phyloP scores from a whole-genome alignment of 2,888 invertebrate genomes.

The Arctia plantaginis region DNA sequence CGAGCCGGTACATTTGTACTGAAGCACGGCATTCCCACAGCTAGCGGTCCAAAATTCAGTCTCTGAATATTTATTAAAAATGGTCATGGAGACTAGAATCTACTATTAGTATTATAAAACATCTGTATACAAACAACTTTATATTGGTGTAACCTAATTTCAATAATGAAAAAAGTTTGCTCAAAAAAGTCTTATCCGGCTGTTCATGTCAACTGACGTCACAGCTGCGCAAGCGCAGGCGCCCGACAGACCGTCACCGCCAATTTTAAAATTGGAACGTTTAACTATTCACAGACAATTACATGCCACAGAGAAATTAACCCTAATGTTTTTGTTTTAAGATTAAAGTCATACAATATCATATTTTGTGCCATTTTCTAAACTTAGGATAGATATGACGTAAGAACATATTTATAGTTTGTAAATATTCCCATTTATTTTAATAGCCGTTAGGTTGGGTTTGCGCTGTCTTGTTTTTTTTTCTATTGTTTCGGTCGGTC shows the following conservation, averaged over 20 bases:
- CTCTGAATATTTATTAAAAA: no score
- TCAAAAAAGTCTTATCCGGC: slow-evolving; percentile 33
- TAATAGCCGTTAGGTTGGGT: slow-evolving; percentile 34
- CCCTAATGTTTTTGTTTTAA: slow-evolving; percentile 54
- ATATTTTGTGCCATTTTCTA: slow-evolving; percentile 43
- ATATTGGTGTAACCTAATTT: slow-evolving; percentile 1
- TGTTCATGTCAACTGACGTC: slow-evolving; percentile 61
- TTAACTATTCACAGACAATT: slow-evolving; percentile 56
- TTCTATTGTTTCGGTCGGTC: slow-evolving; percentile 81
- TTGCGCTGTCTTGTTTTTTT: slow-evolving; percentile 42
- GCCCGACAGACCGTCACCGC: slow-evolving; percentile 69
- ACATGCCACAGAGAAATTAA: slow-evolving; percentile 51
- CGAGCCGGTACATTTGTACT: no score
- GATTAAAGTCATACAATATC: slow-evolving; percentile 50
- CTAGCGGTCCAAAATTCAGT: no score
- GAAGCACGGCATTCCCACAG: no score
- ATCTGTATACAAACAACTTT: neutral
- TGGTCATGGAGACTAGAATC: no score
- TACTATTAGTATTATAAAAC: no score
- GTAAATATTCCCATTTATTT: slow-evolving; percentile 32
- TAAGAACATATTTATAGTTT: slow-evolving; percentile 33
- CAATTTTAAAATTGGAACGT: slow-evolving; percentile 72
- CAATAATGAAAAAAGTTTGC: slow-evolving; percentile 8
- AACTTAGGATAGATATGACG: slow-evolving; percentile 46
- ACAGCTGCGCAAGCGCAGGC: slow-evolving; percentile 69